Conservation (phyloP, 2,113 vertebrate species). For the Illadopsis cleaveri region DNA sequence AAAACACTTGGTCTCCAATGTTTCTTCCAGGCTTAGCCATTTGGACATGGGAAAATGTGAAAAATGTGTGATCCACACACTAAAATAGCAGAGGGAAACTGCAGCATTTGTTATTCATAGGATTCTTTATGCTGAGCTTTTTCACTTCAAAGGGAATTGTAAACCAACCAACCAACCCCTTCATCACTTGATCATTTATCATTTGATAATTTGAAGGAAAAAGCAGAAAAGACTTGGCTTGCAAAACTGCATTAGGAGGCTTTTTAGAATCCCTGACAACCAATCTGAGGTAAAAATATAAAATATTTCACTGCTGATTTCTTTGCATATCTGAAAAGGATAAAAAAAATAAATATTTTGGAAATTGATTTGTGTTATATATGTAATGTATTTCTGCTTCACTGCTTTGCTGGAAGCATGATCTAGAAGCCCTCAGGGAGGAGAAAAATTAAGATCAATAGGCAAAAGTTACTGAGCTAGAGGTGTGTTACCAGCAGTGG, state of each 20-base stretch:
- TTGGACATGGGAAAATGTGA: background rate
- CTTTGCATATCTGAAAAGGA: background rate
- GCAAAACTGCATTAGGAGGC: background rate
- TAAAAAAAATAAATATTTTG: background rate
- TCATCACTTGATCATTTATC: background rate
- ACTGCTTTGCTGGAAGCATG: background rate
- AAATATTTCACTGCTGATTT: background rate
- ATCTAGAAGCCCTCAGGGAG: background rate
- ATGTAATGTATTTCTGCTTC: background rate
- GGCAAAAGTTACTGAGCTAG: background rate
- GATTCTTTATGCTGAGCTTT: background rate
- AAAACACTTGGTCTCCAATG: background rate
- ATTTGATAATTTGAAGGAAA: slow-evolving; percentile 6
- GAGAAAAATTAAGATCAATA: background rate
- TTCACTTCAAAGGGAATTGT: slow-evolving; percentile 11
- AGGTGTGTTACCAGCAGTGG: background rate
- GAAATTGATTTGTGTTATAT: background rate
- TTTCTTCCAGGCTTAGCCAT: background rate
- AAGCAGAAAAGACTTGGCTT: background rate
- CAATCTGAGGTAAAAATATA: background rate
- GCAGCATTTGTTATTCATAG: background rate
- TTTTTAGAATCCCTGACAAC: background rate
- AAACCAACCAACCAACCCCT: background rate
- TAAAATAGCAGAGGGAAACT: background rate
- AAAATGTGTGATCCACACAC: background rate